Evolutionary conservation across 2,888 invertebrate genomes (phyloP), one percentile per base, ranked within the genome.

Genomic region (Augochlorella aurata): DNA sequence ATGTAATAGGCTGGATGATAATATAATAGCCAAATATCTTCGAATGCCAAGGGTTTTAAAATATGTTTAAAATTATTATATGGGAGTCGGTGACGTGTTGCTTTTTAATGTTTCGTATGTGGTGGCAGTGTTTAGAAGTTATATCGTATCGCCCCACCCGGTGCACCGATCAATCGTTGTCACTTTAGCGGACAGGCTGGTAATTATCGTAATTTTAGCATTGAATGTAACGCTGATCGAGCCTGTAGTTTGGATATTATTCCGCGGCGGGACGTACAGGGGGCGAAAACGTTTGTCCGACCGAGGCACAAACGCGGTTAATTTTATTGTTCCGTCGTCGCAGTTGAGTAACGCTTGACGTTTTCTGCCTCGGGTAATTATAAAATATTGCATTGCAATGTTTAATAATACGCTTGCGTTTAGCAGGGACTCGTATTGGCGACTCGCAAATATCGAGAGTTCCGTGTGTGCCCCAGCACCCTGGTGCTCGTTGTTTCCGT

Each of bases 221-320:
- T 38, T 61, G 29, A 61, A 61, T 44, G 63, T 65, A 65, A 65
- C 63, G 63, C 63, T 65, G 29, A 65, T 29, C 63, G 44, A 44
- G 18, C 29, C 63, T 14, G 16, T 18, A 65, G n/a, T 61, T 29
- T 61, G 61, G 29, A 29, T 61, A 61, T 61, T 61, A 29, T 29
- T 29, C 16, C 29, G 16, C 16, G 29, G 29, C 24, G 61, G 47
- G 12, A 14, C 47, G 10, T 14, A 14, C 47, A 14, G 47, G 47
- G 47, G 47, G 61, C 29, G 61, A 61, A 16, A 61, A 61, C 61
- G 61, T 61, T 61, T 61, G 61, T 3, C 24, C 29, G 29, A 24
- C 61, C 21, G 54, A 21, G 54, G 54, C 54, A 58, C 1, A 14
- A 24, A 16, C 61, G 61, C 18, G 29, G 18, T 61, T 29, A 44